Conservation (phyloP, 2,113 vertebrate genomes). For the Neolamprologus variostigma region DNA sequence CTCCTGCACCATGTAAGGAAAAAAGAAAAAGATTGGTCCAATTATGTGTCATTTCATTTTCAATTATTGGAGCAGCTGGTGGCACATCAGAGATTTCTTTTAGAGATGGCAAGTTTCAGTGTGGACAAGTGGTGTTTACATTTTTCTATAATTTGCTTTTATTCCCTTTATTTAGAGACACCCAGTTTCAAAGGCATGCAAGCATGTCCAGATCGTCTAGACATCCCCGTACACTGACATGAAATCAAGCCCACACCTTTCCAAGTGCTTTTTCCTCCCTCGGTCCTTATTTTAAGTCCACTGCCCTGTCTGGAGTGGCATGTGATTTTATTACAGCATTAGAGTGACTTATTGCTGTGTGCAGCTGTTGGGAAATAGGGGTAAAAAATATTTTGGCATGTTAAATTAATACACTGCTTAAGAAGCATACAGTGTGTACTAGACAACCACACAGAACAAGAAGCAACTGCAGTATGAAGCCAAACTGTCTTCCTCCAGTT, state of each 20-base stretch:
- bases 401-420: background rate
- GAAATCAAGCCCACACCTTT: background rate
- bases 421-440: background rate
- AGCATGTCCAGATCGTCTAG: background rate
- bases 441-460: background rate
- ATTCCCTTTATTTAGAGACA: background rate
- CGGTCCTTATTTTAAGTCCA: background rate
- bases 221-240: background rate
- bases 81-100: background rate
- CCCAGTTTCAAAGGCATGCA: background rate
- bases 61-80: background rate
- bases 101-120: background rate
- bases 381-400: background rate
- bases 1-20: constrained; percentile 16
- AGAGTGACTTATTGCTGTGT: background rate
- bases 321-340: background rate
- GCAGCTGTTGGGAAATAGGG: background rate
- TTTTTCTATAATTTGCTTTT: background rate
- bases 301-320: background rate
- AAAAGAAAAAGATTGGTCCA: background rate
- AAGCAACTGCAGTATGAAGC: constrained; percentile 14
- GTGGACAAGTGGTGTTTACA: background rate
- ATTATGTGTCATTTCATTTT: background rate
- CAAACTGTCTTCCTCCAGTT: constrained; percentile 18
- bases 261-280: background rate